Conservation (phyloP, 2,888 invertebrate genomes). For the Homarus gammarus region DNA sequence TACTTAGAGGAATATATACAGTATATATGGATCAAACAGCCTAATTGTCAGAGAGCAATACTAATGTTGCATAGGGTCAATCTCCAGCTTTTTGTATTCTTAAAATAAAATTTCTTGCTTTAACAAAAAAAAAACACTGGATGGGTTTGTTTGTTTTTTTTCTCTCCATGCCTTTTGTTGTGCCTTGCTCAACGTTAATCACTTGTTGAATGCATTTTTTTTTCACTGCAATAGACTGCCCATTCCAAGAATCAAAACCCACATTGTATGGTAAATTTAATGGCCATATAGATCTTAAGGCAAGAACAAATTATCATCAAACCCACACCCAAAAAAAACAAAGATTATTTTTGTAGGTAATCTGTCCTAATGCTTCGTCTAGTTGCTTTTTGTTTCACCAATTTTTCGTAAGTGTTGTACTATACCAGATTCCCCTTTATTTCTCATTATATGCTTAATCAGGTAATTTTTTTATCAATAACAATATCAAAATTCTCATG, state of each 20-base stretch:
- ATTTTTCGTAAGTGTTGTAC: background rate
- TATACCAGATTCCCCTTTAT: too few relatives aligned
- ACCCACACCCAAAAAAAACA: background rate
- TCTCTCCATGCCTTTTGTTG: slow-evolving; percentile 45
- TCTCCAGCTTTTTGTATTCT: slow-evolving; percentile 47
- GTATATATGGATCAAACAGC: background rate
- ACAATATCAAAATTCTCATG: too few relatives aligned
- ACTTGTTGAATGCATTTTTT: slow-evolving; percentile 18
- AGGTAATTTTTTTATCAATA: too few relatives aligned
- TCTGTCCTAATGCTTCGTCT: background rate
- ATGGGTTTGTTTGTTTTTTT: too few relatives aligned
- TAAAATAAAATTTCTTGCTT: background rate
- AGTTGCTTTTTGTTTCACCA: background rate
- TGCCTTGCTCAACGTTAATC: slow-evolving; percentile 64
- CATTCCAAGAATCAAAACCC: background rate
- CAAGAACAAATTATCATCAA: background rate
- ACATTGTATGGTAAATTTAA: background rate
- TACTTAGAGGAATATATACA: background rate
- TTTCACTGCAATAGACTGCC: background rate
- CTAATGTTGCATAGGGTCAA: slow-evolving; percentile 65
- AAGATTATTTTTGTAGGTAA: background rate
- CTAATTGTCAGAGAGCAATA: slow-evolving; percentile 67
- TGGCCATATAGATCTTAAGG: background rate
- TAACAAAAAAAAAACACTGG: slow-evolving; percentile 1
- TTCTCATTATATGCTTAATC: too few relatives aligned